Evolutionary conservation across 1,140 invertebrate species (phyloP).

Genomic region (Drosophila funebris): DNA sequence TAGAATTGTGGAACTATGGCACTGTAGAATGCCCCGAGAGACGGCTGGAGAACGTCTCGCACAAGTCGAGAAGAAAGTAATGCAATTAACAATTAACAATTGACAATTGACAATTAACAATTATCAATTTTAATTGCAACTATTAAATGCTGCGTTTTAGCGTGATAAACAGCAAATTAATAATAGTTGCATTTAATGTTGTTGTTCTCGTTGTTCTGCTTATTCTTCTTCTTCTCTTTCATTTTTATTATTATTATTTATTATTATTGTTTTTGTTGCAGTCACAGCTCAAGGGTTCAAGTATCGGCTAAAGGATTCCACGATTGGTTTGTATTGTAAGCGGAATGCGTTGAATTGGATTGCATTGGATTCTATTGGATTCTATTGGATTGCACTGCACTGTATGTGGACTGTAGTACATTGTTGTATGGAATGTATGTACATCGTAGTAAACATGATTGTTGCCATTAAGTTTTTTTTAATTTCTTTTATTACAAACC

Average conservation of each 20-base stretch:
- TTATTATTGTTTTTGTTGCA: neutral
- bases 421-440: no score
- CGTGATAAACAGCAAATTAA: slow-evolving; percentile 10
- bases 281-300: neutral
- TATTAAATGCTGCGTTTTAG: slow-evolving; percentile 47
- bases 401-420: neutral
- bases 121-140: slow-evolving; percentile 63
- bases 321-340: neutral
- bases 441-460: no score
- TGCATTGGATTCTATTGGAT: neutral
- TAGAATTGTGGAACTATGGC: neutral
- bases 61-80: slow-evolving; percentile 52
- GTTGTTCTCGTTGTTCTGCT: no score
- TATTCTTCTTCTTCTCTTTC: no score
- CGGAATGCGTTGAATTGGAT: neutral
- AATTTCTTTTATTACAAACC: no score
- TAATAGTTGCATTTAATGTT: slow-evolving; percentile 30
- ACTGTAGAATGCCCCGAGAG: neutral
- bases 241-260: no score
- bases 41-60: slow-evolving; percentile 36
- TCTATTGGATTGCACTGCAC: no score
- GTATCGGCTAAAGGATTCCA: neutral
- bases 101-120: slow-evolving; percentile 64
- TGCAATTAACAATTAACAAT: slow-evolving; percentile 61
- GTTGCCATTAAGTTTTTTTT: no score